Conservation (phyloP, 1,140 invertebrate species). For the Drosophila sp. region DNA sequence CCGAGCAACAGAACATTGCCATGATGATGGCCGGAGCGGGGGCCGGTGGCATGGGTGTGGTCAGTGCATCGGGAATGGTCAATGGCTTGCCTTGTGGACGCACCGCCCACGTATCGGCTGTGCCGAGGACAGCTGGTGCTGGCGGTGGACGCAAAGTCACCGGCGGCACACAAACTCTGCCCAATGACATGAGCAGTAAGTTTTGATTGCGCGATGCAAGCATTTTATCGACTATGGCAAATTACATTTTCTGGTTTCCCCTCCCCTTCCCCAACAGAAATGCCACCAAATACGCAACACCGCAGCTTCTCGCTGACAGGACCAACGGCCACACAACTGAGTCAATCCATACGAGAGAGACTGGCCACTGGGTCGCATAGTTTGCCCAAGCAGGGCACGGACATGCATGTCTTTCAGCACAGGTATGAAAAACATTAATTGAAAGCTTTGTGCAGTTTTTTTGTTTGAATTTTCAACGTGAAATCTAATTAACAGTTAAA, state of each 20-base stretch:
- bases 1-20: conserved; percentile 84
- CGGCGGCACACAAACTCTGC: conserved; percentile 93
- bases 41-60: conserved; percentile 45
- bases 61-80: conserved; percentile 44
- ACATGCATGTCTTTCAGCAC: conserved; percentile 83
- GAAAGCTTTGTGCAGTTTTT: not conserved
- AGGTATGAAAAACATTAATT: conserved; percentile 48
- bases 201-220: conserved; percentile 27
- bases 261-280: conserved; percentile 43
- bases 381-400: conserved; percentile 89
- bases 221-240: not conserved
- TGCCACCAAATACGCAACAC: conserved; percentile 84
- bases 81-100: conserved; percentile 83
- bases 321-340: conserved; percentile 91
- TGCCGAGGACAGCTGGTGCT: conserved; percentile 87
- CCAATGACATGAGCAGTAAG: conserved; percentile 90
- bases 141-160: conserved; percentile 92
- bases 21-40: conserved; percentile 82
- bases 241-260: not conserved
- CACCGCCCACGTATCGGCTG: conserved; percentile 92
- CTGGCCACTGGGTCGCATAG: conserved; percentile 91
- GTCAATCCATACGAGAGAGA: conserved; percentile 91
- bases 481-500: too few species aligned
- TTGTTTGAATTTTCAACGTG: too few species aligned
- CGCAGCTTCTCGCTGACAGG: conserved; percentile 92